Conservation (phyloP, 2,888 invertebrate species). For the Nemapogon koenigi region DNA sequence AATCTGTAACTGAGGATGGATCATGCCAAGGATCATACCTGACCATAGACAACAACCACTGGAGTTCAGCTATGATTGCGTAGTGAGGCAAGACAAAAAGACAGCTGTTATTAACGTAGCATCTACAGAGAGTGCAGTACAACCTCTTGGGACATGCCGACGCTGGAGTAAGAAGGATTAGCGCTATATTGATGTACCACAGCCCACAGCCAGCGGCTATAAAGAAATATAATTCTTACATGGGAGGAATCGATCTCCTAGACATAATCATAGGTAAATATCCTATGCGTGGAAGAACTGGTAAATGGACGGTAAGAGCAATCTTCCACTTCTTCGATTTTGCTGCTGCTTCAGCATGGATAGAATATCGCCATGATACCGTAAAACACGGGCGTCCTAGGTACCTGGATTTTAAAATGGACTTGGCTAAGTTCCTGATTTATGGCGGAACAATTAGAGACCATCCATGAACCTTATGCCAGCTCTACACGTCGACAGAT, state of each 20-base stretch:
- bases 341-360: constrained; percentile 17
- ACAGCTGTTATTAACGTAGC: constrained; percentile 12
- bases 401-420: constrained; percentile 9
- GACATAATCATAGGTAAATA: constrained; percentile 17
- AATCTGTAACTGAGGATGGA: too few relatives aligned
- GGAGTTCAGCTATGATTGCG: constrained; percentile 14
- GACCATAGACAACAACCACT: too few relatives aligned
- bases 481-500: too few relatives aligned
- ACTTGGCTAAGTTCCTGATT: background rate
- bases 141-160: constrained; percentile 12
- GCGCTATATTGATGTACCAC: constrained; percentile 13
- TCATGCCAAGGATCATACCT: too few relatives aligned
- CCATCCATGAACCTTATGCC: too few relatives aligned
- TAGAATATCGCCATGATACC: constrained; percentile 6
- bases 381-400: constrained; percentile 2
- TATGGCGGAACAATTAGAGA: background rate
- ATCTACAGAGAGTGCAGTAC: constrained; percentile 13
- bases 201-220: constrained; percentile 15
- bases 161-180: constrained; percentile 14
- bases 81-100: constrained; percentile 12
- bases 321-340: constrained; percentile 18
- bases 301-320: constrained; percentile 18
- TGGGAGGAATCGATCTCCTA: constrained; percentile 18
- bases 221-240: constrained; percentile 15
- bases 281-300: constrained; percentile 17